phyloP scores from a whole-genome alignment of 1,140 invertebrate species.

The Lanistes nyassanus region DNA sequence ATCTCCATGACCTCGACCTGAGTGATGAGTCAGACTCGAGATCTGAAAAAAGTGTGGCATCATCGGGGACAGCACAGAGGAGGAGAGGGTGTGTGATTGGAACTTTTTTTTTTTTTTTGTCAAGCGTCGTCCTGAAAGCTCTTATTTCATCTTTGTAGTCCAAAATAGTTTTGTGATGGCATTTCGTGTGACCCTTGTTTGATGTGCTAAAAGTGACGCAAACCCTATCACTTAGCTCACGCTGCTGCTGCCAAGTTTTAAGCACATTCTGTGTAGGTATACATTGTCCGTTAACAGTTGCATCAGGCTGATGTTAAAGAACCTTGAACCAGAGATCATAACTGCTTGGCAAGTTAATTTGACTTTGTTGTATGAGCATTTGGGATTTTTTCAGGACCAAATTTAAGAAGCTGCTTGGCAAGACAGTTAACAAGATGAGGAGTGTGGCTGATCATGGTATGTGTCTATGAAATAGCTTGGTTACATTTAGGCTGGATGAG shows the following conservation, averaged over 20 bases:
- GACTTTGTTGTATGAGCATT: neutral
- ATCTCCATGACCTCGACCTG: slow-evolving; percentile 29
- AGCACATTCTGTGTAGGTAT: too few species aligned
- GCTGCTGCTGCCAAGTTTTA: too few species aligned
- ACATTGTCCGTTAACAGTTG: too few species aligned
- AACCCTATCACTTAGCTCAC: too few species aligned
- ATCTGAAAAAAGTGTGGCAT: slow-evolving; percentile 48
- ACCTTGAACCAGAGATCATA: neutral
- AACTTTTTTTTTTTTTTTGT: neutral
- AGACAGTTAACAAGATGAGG: slow-evolving; percentile 90
- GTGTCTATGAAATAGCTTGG: too few species aligned
- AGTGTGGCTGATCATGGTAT: slow-evolving; percentile 82
- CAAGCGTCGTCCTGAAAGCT: too few species aligned
- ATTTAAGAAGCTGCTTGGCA: slow-evolving; percentile 87
- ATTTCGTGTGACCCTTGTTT: too few species aligned
- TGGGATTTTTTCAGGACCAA: slow-evolving; percentile 71
- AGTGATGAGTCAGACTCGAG: slow-evolving; percentile 39
- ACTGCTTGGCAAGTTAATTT: neutral
- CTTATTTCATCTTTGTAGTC: too few species aligned
- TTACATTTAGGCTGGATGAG: too few species aligned
- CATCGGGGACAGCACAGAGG: slow-evolving; percentile 34
- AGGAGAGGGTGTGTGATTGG: slow-evolving; percentile 62
- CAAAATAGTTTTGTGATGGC: too few species aligned
- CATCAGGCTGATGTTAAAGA: too few species aligned
- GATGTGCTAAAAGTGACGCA: too few species aligned